Base-by-base conservation (phyloP, 1,140 invertebrate species). In the Agrypnia vestita region DNA sequence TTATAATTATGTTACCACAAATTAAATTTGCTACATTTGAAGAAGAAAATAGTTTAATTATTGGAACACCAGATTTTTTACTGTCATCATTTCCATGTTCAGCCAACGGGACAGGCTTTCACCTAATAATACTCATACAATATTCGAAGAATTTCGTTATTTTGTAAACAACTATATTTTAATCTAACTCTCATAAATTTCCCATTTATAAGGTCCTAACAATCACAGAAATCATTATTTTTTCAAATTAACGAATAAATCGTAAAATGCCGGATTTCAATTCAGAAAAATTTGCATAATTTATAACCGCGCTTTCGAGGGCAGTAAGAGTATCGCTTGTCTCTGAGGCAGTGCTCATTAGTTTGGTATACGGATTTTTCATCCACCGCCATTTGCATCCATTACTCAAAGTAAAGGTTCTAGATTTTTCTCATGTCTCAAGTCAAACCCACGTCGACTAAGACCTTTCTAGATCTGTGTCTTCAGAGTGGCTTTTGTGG, bases 331-430 rank as follows among this genome's bases (percentile, higher is more conserved):
- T 13, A 13, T 71, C 13, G 17, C 46, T 51, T 71, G n/a, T 25
- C 47, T 71, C 12, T 25, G 47, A 51, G 49, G 17, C 17, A 71
- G 9, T 47, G 15, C 49, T 19, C 67, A 71, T 49, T 71, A 49
- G 49, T 13, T 71, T 49, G 15, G 21, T 35, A 35, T 46, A 46
- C 25, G 49, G 25, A 21, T 71, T 44, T 10, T 67, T 67, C n/a
- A 35, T 35, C 6, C 43, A 15, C 8, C 49, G 46, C 46, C 46
- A 71, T 71, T 71, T 71, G 67, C 67, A 71, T 71, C 46, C 13
- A 51, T 71, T 71, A 71, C 67, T 53, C 47, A 35, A 35, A 35
- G 25, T 35, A 35, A 35, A 35, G 25, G 25, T 35, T 67, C 44
- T 10, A 46, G 55, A 59, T 59, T 59, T 59, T 35, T 35, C 25